A percentile compares a stretch with the other conserved stretches of the same genome.
Evolutionary conservation across 2,113 vertebrate species (phyloP).

Genomic region (Eptesicus fuscus): DNA sequence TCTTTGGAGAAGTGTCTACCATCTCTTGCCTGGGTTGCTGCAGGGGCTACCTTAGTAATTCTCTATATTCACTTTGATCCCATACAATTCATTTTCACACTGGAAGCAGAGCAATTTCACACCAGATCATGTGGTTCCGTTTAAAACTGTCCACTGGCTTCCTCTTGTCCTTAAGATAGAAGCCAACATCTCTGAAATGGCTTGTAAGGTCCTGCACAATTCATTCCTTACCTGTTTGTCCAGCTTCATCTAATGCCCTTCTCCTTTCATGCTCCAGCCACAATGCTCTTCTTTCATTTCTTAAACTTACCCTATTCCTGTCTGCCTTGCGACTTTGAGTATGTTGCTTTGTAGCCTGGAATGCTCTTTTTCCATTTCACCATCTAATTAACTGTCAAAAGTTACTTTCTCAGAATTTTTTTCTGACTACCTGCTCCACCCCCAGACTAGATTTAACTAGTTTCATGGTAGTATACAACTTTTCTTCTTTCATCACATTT

Average conservation of each 20-base stretch:
- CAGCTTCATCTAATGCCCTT: accelerated
- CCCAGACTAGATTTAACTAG: not conserved
- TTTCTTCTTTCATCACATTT: constrained; percentile 29
- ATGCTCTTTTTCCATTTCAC: not conserved
- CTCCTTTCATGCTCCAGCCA: not conserved
- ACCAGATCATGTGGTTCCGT: accelerated
- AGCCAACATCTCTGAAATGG: not conserved
- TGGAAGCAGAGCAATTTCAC: not conserved
- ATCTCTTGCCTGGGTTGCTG: not conserved
- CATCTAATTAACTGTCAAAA: not conserved
- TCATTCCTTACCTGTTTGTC: not conserved
- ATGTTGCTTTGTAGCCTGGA: not conserved
- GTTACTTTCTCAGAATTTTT: not conserved
- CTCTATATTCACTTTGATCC: not conserved
- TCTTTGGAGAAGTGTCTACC: not conserved
- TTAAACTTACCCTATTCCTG: not conserved
- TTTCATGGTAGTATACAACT: not conserved
- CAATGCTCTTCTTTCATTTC: not conserved
- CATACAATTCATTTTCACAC: not conserved
- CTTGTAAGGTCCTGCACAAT: not conserved
- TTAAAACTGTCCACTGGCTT: not conserved
- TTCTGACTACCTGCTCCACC: not conserved
- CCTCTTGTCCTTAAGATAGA: not conserved
- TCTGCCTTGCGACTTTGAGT: not conserved
- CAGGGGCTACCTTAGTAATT: not conserved